Evolutionary conservation across 2,888 invertebrate genomes (phyloP), one percentile per base, ranked within the genome.

Genomic region (Dorcus parallelipipedus): DNA sequence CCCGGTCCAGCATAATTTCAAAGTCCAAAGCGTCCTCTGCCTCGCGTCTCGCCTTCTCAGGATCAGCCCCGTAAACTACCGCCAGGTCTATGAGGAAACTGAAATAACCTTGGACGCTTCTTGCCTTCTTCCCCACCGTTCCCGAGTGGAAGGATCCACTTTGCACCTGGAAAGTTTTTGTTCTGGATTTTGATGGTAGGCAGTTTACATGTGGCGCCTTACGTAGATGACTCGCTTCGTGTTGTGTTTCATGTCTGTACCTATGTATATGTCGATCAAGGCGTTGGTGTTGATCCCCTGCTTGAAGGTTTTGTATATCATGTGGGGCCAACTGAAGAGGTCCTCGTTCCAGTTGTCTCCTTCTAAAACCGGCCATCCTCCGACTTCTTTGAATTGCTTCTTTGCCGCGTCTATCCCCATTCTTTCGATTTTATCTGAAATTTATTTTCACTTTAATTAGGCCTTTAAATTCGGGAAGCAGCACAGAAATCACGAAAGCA

Each of bases 301-400:
- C 82, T 83, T 83, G 2, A 81, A 81, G 7, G 82, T 82, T 9
- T 82, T 69, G 56, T 75, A 70, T 7, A 70, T 62, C 9, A 83
- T 64, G 71, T 91, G 85, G 0, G 83, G 79, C 56, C 83, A 75
- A 47, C 93, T 42, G 14, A 42, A 42, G 0, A 7, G 5, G 9
- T 10, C 42, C 42, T 42, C 50, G 67, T 87, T 82, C 93, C 93
- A 93, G 0, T 72, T 63, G 33, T 84, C 81, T 0, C 88, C 91
- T 63, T 87, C 87, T 23, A 93, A 79, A 38, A 92, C 88, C 0
- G 96, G 95, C 95, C 95, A 96, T 3, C 94, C 94, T 2, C 95
- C 95, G 9, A 95, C 80, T 10, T 83, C 80, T 33, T 82, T 56
- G 33, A 69, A 51, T 10, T 61, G 52, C 7, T 54, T 52, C 40